These are phyloP conservation scores for Porites australiensis DNA, from an alignment of 64 coral and sea anemone species.

Conservation along the genomic window DNA sequence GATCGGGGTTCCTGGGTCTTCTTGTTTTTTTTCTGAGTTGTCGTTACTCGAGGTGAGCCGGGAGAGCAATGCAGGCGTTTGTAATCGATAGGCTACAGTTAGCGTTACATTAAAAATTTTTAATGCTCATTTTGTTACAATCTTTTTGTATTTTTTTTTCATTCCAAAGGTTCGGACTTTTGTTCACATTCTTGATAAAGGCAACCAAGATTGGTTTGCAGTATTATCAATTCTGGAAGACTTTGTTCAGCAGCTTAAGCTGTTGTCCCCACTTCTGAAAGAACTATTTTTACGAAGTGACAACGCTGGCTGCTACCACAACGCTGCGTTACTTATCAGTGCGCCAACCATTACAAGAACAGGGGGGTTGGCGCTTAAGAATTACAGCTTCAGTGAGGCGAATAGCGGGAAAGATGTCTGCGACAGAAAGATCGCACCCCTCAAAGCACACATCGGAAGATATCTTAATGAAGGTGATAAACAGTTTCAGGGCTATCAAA, in stretches of 20 bases:
- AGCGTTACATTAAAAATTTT: no score
- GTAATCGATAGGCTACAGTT: no score
- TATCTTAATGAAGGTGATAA: conserved; percentile 53
- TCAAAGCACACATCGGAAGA: conserved; percentile 36
- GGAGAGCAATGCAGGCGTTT: no score
- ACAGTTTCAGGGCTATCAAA: neutral
- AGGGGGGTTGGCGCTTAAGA: neutral
- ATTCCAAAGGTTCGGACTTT: conserved; percentile 6
- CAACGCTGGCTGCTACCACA: conserved; percentile 36
- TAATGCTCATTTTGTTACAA: no score
- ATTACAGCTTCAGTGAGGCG: conserved; percentile 58
- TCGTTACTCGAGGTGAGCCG: no score
- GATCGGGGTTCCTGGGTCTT: no score
- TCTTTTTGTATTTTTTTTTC: neutral
- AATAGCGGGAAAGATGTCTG: conserved; percentile 57
- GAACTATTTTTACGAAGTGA: neutral
- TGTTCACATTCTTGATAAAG: conserved; percentile 29
- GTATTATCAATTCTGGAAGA: neutral
- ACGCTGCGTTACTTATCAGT: conserved; percentile 17
- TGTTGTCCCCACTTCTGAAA: conserved; percentile 9
- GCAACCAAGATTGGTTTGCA: conserved; percentile 48
- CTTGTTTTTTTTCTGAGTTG: no score
- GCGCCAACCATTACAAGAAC: conserved; percentile 2
- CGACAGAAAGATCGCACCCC: neutral
- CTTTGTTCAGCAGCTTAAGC: conserved; percentile 1